phyloP scores from a whole-genome alignment of 2,113 vertebrate species.

The Talpa occidentalis region DNA sequence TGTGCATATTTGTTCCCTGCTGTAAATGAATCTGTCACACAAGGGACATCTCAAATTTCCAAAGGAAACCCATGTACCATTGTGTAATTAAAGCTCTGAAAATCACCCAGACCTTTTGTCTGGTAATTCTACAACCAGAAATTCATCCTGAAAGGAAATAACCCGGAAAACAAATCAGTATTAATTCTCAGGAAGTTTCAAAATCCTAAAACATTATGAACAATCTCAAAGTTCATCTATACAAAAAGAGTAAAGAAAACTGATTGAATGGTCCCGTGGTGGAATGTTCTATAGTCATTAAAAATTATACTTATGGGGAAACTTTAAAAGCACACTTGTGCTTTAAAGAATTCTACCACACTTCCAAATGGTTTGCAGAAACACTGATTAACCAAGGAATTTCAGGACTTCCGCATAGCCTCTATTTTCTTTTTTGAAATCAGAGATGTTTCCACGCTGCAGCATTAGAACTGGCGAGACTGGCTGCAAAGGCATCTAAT shows the following conservation, averaged over 20 bases:
- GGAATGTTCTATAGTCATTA: not conserved
- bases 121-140: not conserved
- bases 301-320: not conserved
- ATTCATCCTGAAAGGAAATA: slow-evolving; percentile 18
- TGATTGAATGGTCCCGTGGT: not conserved
- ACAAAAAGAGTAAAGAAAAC: slow-evolving; percentile 4
- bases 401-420: not conserved
- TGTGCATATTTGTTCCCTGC: not conserved
- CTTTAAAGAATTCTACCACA: not conserved
- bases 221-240: not conserved
- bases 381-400: slow-evolving; percentile 25
- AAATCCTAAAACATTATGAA: not conserved
- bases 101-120: not conserved
- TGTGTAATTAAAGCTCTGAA: not conserved
- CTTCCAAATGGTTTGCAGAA: not conserved
- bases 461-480: not conserved
- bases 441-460: not conserved
- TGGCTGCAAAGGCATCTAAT: not conserved
- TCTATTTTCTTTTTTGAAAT: slow-evolving; percentile 32
- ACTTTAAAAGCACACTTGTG: not conserved
- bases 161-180: not conserved
- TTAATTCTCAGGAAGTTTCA: not conserved
- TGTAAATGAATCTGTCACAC: not conserved
- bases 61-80: not conserved
- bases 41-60: slow-evolving; percentile 9